These are phyloP conservation scores for Tolmerus cingulatus DNA, from an alignment of 2,888 invertebrate genomes.

Conservation along the genomic window DNA sequence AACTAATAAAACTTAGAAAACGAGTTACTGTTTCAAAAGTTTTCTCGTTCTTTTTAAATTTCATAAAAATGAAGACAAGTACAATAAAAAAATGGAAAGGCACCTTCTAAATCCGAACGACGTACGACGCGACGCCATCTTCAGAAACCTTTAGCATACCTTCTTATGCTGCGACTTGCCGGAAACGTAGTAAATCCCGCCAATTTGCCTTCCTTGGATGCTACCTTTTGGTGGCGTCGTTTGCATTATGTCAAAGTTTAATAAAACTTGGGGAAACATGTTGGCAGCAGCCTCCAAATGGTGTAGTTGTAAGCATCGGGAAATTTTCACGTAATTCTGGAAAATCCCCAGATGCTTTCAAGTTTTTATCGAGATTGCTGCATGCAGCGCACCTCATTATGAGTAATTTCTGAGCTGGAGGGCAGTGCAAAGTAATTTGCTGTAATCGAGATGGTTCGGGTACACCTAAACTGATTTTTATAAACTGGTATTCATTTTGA, in stretches of 20 bases:
- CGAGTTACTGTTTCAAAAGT: neutral
- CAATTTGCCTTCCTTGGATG: neutral
- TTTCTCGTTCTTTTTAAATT: neutral
- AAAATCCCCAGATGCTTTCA: neutral
- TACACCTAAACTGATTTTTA: neutral
- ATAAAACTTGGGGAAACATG: neutral
- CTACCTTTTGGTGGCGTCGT: neutral
- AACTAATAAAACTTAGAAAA: neutral
- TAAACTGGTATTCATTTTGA: neutral
- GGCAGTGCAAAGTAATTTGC: neutral
- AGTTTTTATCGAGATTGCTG: neutral
- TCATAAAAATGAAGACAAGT: neutral
- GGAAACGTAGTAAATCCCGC: neutral
- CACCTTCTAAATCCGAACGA: neutral
- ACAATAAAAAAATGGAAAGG: neutral
- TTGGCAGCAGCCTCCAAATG: neutral
- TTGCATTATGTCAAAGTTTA: neutral
- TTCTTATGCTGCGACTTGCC: neutral
- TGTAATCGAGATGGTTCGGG: neutral
- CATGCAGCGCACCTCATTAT: neutral
- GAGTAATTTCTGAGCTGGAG: neutral
- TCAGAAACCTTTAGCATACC: neutral
- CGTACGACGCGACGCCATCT: neutral
- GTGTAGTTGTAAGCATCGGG: neutral
- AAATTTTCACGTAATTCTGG: neutral